Evolutionary conservation across 2,888 invertebrate species (phyloP), one percentile per base, ranked within the genome.

Genomic region (Caenorhabditis angaria): DNA sequence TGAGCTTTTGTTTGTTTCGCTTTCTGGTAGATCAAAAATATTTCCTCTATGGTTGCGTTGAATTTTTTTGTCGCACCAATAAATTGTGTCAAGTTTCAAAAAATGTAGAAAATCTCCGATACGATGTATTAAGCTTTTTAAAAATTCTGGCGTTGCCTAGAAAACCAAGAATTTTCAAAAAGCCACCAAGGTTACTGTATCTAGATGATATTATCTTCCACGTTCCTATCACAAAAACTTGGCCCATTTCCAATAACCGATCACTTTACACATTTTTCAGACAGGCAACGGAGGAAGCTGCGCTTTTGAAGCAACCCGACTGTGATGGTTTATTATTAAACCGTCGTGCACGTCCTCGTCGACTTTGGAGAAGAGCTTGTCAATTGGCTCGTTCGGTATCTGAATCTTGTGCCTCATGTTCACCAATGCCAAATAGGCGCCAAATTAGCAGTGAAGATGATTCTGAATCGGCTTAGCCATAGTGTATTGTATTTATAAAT

Each of bases 361-460:
- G 66, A 27, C 47, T 64, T n/a, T 67, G 72, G 64, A 60, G 64
- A 48, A 58, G 67, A 28, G 64, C 72, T 2, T 61, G 72, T 2
- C 64, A 62, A 20, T 48, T 66, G 20, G 63, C 66, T 22, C 47
- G 61, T 5, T 63, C 70, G 5, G 64, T 71, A 60, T 71, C 71
- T n/a, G 65, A 66, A 10, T 66, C 72, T 20, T 72, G 72, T 27
- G 62, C 71, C 0, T 56, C 65, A 0, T 71, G 71, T 27, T 66
- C 71, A 0, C 65, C 70, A 22, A 59, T 70, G 28, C 70, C 71
- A 0, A 63, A 62, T 14, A 48, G 71, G 6, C 66, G 71, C 20
- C 71, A 71, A 53, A 53, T 66, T 56, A 66, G n/a, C n/a, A n/a
- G 65, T 35, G 70, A 70, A 24, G 70, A 70, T 58, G 70, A 70